These are phyloP conservation scores for Adelognathus sp. DNA, from an alignment of 2,888 invertebrate genomes.

Conservation along the genomic window DNA sequence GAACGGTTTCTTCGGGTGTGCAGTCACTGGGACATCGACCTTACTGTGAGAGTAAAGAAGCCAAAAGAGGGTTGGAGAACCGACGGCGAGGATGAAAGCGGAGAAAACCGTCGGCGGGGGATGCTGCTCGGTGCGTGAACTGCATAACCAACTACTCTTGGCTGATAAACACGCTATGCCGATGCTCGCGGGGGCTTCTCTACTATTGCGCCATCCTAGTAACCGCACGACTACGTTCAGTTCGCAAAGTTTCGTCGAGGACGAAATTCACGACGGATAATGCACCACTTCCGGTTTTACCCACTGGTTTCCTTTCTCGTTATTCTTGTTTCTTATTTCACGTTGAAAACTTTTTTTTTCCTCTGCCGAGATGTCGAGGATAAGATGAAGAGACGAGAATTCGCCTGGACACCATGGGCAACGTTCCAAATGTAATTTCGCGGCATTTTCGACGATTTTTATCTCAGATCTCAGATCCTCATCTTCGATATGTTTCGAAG, in stretches of 20 bases:
- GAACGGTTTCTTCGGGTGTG: no score
- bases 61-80: slow-evolving; percentile 39
- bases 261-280: slow-evolving; percentile 56
- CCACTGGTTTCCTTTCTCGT: background rate
- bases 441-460: background rate
- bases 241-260: slow-evolving; percentile 41
- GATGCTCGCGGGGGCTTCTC: slow-evolving; percentile 54
- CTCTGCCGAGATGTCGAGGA: background rate
- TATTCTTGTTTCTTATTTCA: background rate
- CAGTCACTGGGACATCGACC: no score
- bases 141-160: slow-evolving; percentile 66
- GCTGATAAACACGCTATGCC: slow-evolving; percentile 73
- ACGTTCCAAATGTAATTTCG: slow-evolving; percentile 64
- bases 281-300: slow-evolving; percentile 6
- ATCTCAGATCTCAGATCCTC: slow-evolving; percentile 2
- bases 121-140: slow-evolving; percentile 67
- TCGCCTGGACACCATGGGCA: slow-evolving; percentile 61
- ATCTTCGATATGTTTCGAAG: background rate
- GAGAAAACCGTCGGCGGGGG: slow-evolving; percentile 59
- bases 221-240: background rate
- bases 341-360: background rate
- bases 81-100: slow-evolving; percentile 48
- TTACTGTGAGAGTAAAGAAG: background rate
- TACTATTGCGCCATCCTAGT: slow-evolving; percentile 49
- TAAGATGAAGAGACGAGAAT: background rate